Conservation (phyloP, 2,797 vertebrate genomes). For the Triplophysa yarkandensis region DNA sequence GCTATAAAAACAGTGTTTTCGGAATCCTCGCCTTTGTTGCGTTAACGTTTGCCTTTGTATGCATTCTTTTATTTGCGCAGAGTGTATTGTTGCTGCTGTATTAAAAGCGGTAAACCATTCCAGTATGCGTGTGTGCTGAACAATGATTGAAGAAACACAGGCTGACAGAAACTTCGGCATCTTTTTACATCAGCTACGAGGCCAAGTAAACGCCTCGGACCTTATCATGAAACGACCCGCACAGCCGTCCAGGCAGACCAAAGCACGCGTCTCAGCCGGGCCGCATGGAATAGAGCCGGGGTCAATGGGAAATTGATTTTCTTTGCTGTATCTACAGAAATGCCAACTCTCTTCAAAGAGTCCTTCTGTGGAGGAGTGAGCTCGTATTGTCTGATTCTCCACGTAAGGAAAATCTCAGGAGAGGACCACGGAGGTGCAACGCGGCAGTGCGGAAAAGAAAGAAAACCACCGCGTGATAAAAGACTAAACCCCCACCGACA, state of each 20-base stretch:
- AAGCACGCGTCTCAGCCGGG: constrained; percentile 48
- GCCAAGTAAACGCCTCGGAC: constrained; percentile 44
- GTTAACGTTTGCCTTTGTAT: not conserved
- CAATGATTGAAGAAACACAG: constrained; percentile 14
- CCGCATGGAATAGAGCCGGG: constrained; percentile 38
- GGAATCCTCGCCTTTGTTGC: not conserved
- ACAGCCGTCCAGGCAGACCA: constrained; percentile 44
- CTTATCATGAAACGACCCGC: constrained; percentile 52
- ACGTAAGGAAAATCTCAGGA: constrained; percentile 40
- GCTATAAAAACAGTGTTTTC: not conserved
- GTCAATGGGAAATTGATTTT: constrained; percentile 67
- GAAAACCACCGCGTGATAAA: constrained; percentile 32
- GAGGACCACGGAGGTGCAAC: constrained; percentile 45
- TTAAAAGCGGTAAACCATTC: constrained; percentile 11
- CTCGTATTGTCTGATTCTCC: constrained; percentile 55
- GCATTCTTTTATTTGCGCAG: no score
- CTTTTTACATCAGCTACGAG: constrained; percentile 35
- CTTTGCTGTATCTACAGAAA: constrained; percentile 59
- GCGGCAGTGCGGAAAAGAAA: constrained; percentile 31
- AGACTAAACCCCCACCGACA: constrained; percentile 39
- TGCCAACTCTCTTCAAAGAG: constrained; percentile 58
- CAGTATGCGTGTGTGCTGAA: constrained; percentile 6
- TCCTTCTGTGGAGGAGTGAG: constrained; percentile 47
- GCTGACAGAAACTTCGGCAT: constrained; percentile 23
- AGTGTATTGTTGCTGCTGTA: not conserved